Evolutionary conservation across 2,797 vertebrate species (phyloP).

Genomic region (Cirrhinus mrigala): DNA sequence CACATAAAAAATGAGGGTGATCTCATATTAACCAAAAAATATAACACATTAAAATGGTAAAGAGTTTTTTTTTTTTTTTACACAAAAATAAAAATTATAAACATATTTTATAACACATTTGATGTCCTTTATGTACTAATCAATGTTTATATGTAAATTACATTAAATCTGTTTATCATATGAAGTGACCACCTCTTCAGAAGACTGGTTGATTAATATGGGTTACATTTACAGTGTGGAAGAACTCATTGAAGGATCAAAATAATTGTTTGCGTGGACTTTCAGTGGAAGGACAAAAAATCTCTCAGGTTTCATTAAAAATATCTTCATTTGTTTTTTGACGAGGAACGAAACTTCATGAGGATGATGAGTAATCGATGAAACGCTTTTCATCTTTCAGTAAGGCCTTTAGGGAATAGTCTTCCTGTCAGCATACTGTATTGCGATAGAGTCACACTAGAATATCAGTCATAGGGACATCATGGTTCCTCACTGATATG

Average conservation of each 20-base stretch:
- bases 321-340: background rate
- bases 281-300: background rate
- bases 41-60: too few species aligned
- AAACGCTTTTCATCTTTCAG: background rate
- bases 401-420: background rate
- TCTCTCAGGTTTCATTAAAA: background rate
- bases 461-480: slow-evolving; percentile 53
- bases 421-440: background rate
- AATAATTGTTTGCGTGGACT: background rate
- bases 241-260: background rate
- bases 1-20: background rate
- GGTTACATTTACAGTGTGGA: background rate
- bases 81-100: background rate
- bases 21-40: background rate
- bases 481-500: slow-evolving; percentile 53
- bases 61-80: too few species aligned
- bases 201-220: background rate
- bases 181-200: background rate
- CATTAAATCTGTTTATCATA: background rate
- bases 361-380: background rate
- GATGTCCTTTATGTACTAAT: background rate
- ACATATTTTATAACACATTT: background rate
- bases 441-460: slow-evolving; percentile 34
- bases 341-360: background rate
- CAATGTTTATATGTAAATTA: background rate